Percentiles rank a stretch among this genome's conserved stretches.
Evolutionary conservation across 2,113 vertebrate genomes (phyloP).

Genomic region (Gallinago jamesoni): DNA sequence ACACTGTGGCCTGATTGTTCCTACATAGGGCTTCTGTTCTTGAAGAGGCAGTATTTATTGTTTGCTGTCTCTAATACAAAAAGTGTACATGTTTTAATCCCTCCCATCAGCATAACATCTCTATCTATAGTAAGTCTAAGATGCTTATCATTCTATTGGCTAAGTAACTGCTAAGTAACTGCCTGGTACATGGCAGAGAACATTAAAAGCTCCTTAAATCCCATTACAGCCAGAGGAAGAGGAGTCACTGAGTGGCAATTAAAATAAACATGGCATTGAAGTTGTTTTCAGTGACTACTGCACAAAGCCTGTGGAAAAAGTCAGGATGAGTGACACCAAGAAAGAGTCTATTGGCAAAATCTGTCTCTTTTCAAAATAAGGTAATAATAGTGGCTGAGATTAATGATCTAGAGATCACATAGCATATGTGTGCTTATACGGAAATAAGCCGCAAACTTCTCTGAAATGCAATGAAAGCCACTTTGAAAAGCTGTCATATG

Average conservation of each 20-base stretch:
- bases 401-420: background rate
- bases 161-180: background rate
- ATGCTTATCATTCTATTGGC: background rate
- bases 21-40: background rate
- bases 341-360: background rate
- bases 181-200: background rate
- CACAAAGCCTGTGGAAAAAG: background rate
- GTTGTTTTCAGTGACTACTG: background rate
- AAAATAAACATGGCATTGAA: background rate
- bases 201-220: conserved; percentile 11
- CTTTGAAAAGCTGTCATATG: background rate
- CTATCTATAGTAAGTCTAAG: conserved; percentile 4
- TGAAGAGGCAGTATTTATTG: background rate
- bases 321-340: background rate
- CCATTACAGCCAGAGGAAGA: background rate
- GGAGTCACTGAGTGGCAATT: background rate
- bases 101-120: background rate
- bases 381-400: background rate
- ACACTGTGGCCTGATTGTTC: background rate
- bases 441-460: background rate
- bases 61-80: background rate
- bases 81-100: background rate
- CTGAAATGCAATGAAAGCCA: background rate
- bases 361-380: background rate
- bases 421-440: background rate